These are phyloP conservation scores for Triplophysa dalaica DNA, from an alignment of 2,113 vertebrate genomes.

Conservation along the genomic window DNA sequence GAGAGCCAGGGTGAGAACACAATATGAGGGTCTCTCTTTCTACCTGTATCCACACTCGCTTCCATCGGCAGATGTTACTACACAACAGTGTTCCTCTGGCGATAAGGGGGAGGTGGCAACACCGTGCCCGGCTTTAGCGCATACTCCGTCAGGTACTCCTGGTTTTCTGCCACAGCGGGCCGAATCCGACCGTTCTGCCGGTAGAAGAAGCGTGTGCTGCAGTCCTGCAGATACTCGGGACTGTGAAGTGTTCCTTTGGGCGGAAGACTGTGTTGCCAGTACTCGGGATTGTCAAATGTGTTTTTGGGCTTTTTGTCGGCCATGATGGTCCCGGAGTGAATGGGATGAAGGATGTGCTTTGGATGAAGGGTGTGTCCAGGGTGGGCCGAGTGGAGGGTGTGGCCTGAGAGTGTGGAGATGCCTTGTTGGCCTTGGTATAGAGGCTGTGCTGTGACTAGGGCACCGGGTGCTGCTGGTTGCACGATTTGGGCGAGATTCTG, in stretches of 20 bases:
- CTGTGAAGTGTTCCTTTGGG: conserved; percentile 90
- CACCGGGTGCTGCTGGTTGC: conserved; percentile 48
- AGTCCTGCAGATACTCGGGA: conserved; percentile 97
- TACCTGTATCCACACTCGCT: neutral
- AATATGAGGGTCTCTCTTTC: neutral
- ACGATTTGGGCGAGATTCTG: conserved; percentile 54
- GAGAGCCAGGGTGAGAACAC: conserved; percentile 47
- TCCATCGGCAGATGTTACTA: conserved; percentile 68
- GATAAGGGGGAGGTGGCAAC: conserved; percentile 95
- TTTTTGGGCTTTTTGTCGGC: conserved; percentile 90
- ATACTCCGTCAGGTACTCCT: conserved; percentile 96
- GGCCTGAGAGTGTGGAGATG: conserved; percentile 68
- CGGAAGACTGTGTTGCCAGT: conserved; percentile 98
- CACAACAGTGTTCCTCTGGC: conserved; percentile 98
- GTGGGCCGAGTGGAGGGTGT: conserved; percentile 72
- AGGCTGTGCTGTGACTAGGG: conserved; percentile 59
- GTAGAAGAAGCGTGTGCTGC: conserved; percentile 98
- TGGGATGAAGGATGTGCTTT: conserved; percentile 68
- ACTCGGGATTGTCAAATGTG: conserved; percentile 98
- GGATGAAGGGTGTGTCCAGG: conserved; percentile 59
- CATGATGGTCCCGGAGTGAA: conserved; percentile 73
- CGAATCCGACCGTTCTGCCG: conserved; percentile 96
- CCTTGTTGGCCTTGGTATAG: conserved; percentile 64
- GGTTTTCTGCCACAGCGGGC: conserved; percentile 95
- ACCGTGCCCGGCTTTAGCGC: conserved; percentile 94